A percentile compares a stretch with the other conserved stretches of the same genome.
phyloP scores from a whole-genome alignment of 2,888 invertebrate genomes.

The Glyphotaelius pellucidus region DNA sequence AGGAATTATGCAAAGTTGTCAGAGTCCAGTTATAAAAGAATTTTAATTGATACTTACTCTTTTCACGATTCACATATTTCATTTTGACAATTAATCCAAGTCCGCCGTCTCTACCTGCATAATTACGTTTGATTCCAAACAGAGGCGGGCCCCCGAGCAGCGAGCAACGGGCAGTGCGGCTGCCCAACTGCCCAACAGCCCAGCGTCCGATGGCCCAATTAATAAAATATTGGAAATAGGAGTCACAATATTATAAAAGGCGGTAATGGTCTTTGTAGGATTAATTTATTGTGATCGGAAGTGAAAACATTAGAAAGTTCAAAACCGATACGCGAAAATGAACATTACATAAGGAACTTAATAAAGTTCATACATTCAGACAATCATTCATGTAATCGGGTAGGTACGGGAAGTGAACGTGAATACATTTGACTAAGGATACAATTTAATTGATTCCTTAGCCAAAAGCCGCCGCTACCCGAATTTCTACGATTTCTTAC shows the following conservation, averaged over 20 bases:
- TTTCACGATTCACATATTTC: slow-evolving; percentile 38
- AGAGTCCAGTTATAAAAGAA: slow-evolving; percentile 24
- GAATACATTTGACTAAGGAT: not conserved
- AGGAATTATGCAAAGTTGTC: slow-evolving; percentile 12
- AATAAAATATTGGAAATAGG: not conserved
- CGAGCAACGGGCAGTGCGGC: not conserved
- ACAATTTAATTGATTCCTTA: too few species aligned
- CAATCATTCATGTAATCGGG: not conserved
- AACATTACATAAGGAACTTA: not conserved
- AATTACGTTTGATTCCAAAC: not conserved
- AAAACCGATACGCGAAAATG: slow-evolving; percentile 13
- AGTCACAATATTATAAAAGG: not conserved
- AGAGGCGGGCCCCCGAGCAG: not conserved
- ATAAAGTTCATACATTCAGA: not conserved
- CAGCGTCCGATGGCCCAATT: not conserved
- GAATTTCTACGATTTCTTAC: too few species aligned
- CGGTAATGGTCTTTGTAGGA: not conserved
- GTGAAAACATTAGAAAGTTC: slow-evolving; percentile 44
- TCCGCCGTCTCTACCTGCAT: not conserved
- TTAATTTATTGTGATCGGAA: slow-evolving; percentile 39
- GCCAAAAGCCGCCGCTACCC: too few species aligned
- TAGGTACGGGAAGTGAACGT: not conserved
- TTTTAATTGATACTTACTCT: slow-evolving; percentile 30
- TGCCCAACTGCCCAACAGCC: not conserved
- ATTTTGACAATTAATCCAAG: slow-evolving; percentile 13